These are phyloP conservation scores for Probosciger aterrimus DNA, from an alignment of 2,113 vertebrate species.

Conservation along the genomic window DNA sequence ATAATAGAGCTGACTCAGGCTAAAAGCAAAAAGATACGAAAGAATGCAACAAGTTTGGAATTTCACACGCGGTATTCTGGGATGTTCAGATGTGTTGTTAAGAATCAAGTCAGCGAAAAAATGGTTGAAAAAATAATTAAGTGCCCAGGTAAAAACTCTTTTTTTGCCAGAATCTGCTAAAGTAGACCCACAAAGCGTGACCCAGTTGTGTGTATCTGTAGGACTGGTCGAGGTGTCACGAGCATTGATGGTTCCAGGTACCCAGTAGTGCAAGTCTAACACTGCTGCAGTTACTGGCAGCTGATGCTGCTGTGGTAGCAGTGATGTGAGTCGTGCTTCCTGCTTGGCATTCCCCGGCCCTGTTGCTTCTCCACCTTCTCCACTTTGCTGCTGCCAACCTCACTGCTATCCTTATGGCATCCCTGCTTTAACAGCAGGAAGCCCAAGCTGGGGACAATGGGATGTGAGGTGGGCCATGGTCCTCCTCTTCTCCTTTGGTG, in stretches of 20 bases:
- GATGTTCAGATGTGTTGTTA: not conserved
- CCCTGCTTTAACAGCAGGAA: not conserved
- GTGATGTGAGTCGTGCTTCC: not conserved
- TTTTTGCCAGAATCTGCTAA: not conserved
- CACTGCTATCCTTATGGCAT: not conserved
- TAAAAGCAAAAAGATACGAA: not conserved
- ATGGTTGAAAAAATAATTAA: not conserved
- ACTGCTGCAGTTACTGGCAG: not conserved
- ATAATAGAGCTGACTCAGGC: not conserved
- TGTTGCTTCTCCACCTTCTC: not conserved
- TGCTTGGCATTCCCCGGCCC: not conserved
- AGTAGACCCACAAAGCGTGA: not conserved
- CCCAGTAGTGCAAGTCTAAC: not conserved
- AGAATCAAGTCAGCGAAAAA: not conserved
- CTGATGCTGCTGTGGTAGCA: not conserved
- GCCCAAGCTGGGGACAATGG: accelerated
- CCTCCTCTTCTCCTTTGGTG: not conserved
- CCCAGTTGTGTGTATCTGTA: not conserved
- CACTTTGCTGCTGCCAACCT: not conserved
- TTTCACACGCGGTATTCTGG: not conserved
- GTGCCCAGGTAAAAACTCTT: slow-evolving; percentile 29
- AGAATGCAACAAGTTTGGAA: not conserved
- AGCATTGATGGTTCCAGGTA: not conserved
- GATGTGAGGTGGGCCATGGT: not conserved
- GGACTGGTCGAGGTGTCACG: not conserved